Conservation (phyloP, 2,113 vertebrate species). For the Orycteropus afer region DNA sequence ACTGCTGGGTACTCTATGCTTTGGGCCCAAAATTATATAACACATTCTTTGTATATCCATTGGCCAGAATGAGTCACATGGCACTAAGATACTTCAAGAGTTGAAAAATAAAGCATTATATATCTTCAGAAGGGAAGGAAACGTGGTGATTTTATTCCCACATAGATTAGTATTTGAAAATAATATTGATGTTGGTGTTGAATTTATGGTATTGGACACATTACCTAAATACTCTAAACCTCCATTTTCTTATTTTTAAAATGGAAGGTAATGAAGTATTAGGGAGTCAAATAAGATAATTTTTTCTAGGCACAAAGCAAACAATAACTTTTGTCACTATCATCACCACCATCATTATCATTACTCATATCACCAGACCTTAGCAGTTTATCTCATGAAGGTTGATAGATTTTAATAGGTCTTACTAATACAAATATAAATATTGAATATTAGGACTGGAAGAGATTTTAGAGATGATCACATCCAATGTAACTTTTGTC, state of each 20-base stretch:
- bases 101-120: neutral
- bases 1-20: neutral
- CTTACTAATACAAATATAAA: neutral
- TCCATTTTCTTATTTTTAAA: no score
- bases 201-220: neutral
- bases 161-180: neutral
- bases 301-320: neutral
- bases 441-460: neutral
- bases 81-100: neutral
- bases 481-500: neutral
- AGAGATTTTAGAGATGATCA: neutral
- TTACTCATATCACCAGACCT: neutral
- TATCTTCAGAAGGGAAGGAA: neutral
- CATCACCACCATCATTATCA: neutral
- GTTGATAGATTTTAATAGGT: neutral
- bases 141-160: neutral
- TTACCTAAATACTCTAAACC: no score
- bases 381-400: neutral
- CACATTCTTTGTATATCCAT: neutral
- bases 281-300: neutral
- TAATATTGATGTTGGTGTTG: neutral
- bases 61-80: neutral
- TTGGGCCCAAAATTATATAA: neutral
- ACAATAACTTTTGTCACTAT: neutral
- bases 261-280: no score